Evolutionary conservation across 2,113 vertebrate genomes (phyloP).

Genomic region (Turdus rufiventris): DNA sequence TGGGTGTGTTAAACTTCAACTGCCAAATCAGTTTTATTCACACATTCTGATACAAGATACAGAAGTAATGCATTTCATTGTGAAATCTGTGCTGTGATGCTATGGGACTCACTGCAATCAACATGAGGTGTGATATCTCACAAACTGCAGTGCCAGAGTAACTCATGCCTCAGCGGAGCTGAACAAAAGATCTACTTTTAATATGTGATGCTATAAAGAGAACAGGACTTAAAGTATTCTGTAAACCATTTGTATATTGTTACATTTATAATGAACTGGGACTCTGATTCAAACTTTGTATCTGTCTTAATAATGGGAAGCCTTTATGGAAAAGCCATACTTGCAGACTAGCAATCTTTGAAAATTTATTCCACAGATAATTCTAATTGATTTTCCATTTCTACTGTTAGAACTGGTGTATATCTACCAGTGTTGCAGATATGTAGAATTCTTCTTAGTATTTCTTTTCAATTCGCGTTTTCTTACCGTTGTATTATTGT

Average conservation of each 20-base stretch:
- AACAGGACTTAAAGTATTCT: background rate
- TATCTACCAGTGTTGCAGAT: background rate
- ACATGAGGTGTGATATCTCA: background rate
- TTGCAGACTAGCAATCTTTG: background rate
- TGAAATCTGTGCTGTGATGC: background rate
- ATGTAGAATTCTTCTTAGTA: background rate
- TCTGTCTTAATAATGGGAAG: background rate
- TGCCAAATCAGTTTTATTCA: background rate
- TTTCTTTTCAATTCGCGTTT: background rate
- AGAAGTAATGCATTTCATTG: background rate
- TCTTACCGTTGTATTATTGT: background rate
- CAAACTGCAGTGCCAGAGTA: background rate
- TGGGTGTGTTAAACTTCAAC: background rate
- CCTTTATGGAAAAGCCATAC: background rate
- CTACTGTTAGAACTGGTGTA: background rate
- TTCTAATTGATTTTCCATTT: background rate
- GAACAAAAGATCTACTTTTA: background rate
- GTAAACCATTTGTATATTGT: background rate
- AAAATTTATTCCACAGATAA: background rate
- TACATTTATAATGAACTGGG: background rate
- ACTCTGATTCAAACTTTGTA: background rate
- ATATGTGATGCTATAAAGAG: background rate
- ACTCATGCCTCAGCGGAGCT: background rate
- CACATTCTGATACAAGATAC: background rate
- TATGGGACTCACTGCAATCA: background rate